Conservation (phyloP, 2,113 vertebrate species). For the Python bivittatus region DNA sequence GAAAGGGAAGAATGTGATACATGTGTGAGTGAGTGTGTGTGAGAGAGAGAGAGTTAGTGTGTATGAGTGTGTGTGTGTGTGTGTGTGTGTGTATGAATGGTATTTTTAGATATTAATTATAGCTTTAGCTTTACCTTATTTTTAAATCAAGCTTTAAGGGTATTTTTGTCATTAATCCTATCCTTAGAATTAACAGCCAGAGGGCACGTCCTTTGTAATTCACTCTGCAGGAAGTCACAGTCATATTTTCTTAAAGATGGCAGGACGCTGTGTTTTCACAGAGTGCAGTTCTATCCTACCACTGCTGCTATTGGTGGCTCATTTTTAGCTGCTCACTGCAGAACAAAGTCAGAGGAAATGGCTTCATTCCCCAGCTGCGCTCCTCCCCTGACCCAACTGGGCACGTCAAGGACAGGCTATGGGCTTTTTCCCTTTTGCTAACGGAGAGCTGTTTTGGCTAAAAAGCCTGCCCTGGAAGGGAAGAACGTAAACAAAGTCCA, state of each 20-base stretch:
- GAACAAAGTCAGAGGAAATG: constrained; percentile 59
- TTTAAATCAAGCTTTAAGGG: neutral
- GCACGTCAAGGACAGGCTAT: constrained; percentile 61
- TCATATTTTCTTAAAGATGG: constrained; percentile 7
- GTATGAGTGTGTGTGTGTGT: too few relatives aligned
- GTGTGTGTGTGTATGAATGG: neutral
- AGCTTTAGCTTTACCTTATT: neutral
- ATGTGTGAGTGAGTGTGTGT: neutral
- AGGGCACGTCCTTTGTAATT: constrained; percentile 4
- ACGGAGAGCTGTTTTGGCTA: constrained; percentile 29
- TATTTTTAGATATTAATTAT: neutral
- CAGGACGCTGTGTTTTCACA: constrained; percentile 30
- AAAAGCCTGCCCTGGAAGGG: constrained; percentile 20
- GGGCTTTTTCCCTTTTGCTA: constrained; percentile 51
- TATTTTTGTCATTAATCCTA: neutral
- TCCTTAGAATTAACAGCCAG: constrained; percentile 15
- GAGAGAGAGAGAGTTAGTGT: neutral
- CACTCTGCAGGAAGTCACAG: constrained; percentile 31
- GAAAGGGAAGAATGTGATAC: neutral
- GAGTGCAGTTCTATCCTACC: constrained; percentile 20
- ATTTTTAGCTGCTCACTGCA: constrained; percentile 35
- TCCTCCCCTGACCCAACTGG: neutral
- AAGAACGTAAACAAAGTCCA: constrained; percentile 33
- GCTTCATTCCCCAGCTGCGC: neutral
- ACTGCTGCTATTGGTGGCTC: constrained; percentile 31